Percentiles rank a stretch among this genome's conserved stretches.
phyloP scores from a whole-genome alignment of 1,140 invertebrate species.

The Manduca sexta region DNA sequence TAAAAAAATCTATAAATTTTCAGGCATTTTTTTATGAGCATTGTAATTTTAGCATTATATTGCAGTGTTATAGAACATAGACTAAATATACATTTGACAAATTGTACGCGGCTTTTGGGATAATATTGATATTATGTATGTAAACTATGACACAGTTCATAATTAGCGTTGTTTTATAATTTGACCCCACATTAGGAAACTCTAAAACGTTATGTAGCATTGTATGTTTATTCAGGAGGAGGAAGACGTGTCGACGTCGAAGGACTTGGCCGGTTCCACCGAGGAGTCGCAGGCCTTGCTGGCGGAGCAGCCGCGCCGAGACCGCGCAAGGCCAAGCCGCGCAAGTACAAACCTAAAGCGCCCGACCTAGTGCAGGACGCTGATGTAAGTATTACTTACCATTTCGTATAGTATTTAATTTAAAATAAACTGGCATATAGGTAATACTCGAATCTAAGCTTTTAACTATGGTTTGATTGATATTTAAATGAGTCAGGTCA shows the following conservation, averaged over 20 bases:
- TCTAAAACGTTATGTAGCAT: neutral
- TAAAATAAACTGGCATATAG: too few relatives aligned
- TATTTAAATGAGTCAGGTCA: too few relatives aligned
- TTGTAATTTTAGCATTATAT: neutral
- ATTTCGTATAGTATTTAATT: too few relatives aligned
- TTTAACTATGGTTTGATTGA: too few relatives aligned
- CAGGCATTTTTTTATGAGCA: neutral
- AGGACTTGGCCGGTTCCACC: slow-evolving; percentile 30
- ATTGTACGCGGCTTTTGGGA: neutral
- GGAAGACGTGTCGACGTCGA: slow-evolving; percentile 55
- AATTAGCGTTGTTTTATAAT: too few relatives aligned
- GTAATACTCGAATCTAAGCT: too few relatives aligned
- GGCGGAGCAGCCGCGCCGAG: slow-evolving; percentile 25
- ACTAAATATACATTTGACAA: neutral
- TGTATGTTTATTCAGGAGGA: slow-evolving; percentile 36
- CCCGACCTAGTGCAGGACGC: slow-evolving; percentile 77
- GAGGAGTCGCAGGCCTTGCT: slow-evolving; percentile 32
- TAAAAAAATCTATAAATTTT: neutral
- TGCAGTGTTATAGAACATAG: neutral
- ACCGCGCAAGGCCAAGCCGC: slow-evolving; percentile 25
- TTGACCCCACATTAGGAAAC: too few relatives aligned
- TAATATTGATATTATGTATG: too few relatives aligned
- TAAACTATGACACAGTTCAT: too few relatives aligned
- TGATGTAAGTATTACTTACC: slow-evolving; percentile 80
- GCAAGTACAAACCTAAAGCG: slow-evolving; percentile 50